Base-by-base conservation (phyloP, 2,113 vertebrate genomes). In the Stomatorhinus ivindoensis region DNA sequence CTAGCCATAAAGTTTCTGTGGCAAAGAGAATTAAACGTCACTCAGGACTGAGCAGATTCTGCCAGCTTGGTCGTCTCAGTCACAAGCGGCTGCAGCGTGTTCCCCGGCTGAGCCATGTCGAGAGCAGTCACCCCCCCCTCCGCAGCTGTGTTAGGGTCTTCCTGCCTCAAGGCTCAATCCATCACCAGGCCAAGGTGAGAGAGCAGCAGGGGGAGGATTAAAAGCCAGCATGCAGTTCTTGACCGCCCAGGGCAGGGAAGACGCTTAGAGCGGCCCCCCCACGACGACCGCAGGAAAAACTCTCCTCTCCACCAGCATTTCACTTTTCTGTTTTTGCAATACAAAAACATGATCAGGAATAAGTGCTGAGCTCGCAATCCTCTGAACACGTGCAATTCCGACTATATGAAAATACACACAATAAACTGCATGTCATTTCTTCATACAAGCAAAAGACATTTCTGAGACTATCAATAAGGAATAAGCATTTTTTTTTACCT, bases 1-100 rank as follows among this genome's bases (percentile, higher is more conserved):
- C 95, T 95, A 19, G 73, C 27, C 31, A 39, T 17, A 10, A 4
- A 80, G 35, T 80, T 80, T 80, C 73, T 80, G n/a, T 15, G 35
- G 35, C 35, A 19, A 17, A 2, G 5, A 80, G 31, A 42, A 31
- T 39, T 76, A 39, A 76, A 39, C 69, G 4, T 39, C 35, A 39
- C 31, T 39, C 3, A 1, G 27, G 31, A 39, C 31, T 15, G 31
- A 24, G 21, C 58, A 65, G n/a, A 65, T 65, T 3, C 61, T 27
- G 24, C 24, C 58, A 65, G 58, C 58, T 65, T 10, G 58, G 10
- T 65, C 27, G 58, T 8, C 27, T 65, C 58, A 27, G 69, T 24
- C 31, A 17, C 31, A 24, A 76, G 10, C 4, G 11, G 31, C 65
- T 35, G 65, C 65, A 35, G 27, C 2, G 24, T 35, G 4, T 35